phyloP scores from a whole-genome alignment of 1,140 invertebrate genomes.

The Drosophila orena region DNA sequence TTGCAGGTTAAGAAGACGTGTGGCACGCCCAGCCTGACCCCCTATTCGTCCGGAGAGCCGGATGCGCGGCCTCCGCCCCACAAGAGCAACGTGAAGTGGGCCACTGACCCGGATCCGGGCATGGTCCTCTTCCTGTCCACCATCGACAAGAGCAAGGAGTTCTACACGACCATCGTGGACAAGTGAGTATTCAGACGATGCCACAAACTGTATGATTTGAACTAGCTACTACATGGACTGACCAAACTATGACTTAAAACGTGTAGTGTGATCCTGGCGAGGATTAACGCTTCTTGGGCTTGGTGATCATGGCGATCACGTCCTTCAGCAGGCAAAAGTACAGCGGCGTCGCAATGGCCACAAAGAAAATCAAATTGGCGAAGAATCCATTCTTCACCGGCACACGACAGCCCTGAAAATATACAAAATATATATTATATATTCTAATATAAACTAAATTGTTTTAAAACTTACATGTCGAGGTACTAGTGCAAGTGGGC shows the following conservation, averaged over 20 bases:
- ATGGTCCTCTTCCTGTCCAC: conserved; percentile 76
- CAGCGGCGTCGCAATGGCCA: conserved; percentile 66
- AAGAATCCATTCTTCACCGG: conserved; percentile 33
- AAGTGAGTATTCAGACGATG: conserved; percentile 67
- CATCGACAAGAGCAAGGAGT: conserved; percentile 83
- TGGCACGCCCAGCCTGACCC: conserved; percentile 75
- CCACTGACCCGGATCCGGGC: conserved; percentile 72
- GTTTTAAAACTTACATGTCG: conserved; percentile 3
- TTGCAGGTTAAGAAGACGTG: conserved; percentile 82
- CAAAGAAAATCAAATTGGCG: conserved; percentile 65
- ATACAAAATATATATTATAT: too few relatives aligned
- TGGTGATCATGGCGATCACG: conserved; percentile 37
- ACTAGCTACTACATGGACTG: conserved; percentile 19
- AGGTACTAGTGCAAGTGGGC: background rate
- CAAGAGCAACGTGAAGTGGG: conserved; percentile 67
- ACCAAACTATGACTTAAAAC: conserved; percentile 3
- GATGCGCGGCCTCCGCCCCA: conserved; percentile 44
- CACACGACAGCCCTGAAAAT: conserved; percentile 47
- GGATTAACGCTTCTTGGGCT: conserved; percentile 21
- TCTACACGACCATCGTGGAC: conserved; percentile 80
- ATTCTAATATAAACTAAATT: too few relatives aligned
- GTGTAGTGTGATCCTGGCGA: conserved; percentile 3
- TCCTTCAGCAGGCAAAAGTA: conserved; percentile 69
- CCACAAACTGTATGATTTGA: conserved; percentile 17
- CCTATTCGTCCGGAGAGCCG: conserved; percentile 45